These are phyloP conservation scores for Hippopotamus amphibius DNA, from an alignment of 2,113 vertebrate species.

Conservation along the genomic window DNA sequence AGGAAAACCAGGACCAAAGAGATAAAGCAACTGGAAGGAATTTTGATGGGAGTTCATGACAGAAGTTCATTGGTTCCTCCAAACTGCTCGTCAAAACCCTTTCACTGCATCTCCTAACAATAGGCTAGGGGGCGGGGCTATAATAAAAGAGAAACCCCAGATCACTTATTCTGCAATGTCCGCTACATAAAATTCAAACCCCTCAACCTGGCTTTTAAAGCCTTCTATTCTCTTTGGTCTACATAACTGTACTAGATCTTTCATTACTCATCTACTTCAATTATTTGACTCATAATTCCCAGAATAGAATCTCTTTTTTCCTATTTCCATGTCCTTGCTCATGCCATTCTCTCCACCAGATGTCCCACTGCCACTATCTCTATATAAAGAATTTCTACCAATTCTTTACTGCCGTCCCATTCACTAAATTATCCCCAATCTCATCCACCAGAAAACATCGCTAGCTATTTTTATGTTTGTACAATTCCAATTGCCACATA, in stretches of 20 bases:
- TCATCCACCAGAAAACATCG: neutral
- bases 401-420: neutral
- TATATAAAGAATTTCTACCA: constrained; percentile 6
- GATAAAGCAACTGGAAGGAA: constrained; percentile 17
- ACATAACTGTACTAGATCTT: neutral
- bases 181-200: neutral
- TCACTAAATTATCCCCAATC: constrained; percentile 5
- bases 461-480: neutral
- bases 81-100: neutral
- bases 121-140: neutral
- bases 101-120: neutral
- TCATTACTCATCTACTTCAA: neutral
- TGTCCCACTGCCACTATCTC: neutral
- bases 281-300: constrained; percentile 16
- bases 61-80: neutral
- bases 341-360: neutral
- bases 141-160: neutral
- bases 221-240: neutral
- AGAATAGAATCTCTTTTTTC: neutral
- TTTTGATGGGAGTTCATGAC: neutral
- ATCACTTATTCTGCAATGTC: neutral
- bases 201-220: neutral
- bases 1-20: neutral
- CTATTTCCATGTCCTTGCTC: neutral
- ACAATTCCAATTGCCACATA: neutral